These are phyloP conservation scores for Schizaphis graminum DNA, from an alignment of 2,888 invertebrate species.

Conservation along the genomic window DNA sequence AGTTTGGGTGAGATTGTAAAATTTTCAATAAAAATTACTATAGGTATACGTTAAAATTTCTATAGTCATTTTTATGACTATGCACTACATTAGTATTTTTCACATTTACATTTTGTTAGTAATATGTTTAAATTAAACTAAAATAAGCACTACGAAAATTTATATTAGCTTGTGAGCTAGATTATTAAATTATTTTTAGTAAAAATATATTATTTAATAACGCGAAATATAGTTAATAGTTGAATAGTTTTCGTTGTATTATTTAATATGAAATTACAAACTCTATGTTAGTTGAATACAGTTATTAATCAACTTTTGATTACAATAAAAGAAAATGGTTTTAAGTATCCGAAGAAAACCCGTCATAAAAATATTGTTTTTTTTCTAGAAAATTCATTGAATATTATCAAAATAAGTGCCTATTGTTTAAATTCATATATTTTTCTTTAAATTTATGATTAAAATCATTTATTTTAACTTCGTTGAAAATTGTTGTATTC, in stretches of 20 bases:
- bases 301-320: background rate
- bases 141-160: background rate
- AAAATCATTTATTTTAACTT: background rate
- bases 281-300: background rate
- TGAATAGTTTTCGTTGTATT: background rate
- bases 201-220: background rate
- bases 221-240: background rate
- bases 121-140: background rate
- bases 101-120: background rate
- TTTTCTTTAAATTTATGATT: background rate
- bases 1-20: background rate
- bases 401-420: background rate
- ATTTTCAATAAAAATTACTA: background rate
- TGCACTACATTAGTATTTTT: background rate
- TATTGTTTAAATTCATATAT: background rate
- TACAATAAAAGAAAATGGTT: background rate
- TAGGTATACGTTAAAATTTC: background rate
- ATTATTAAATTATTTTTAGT: background rate
- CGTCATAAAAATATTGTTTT: background rate
- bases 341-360: background rate
- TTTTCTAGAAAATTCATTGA: background rate
- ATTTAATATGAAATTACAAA: background rate
- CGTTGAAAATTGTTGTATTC: background rate
- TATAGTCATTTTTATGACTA: background rate
- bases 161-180: background rate